Conservation (phyloP, 2,888 invertebrate genomes). For the Omphaloscelis lunosa region DNA sequence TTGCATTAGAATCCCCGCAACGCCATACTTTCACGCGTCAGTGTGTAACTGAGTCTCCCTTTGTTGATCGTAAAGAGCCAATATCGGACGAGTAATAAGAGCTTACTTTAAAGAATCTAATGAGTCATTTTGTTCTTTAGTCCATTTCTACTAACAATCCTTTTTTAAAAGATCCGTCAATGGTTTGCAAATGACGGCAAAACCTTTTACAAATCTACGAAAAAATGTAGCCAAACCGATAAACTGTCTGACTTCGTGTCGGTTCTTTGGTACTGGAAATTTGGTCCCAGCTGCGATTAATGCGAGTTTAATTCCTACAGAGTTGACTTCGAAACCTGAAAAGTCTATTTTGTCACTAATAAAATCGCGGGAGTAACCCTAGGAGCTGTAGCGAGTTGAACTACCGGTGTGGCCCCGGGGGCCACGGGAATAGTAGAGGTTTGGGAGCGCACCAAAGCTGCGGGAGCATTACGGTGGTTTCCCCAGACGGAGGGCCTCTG, state of each 20-base stretch:
- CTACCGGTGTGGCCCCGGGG: too few relatives aligned
- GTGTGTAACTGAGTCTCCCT: neutral
- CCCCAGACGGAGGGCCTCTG: too few relatives aligned
- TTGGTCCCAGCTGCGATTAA: too few relatives aligned
- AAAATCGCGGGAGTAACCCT: too few relatives aligned
- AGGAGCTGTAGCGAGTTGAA: too few relatives aligned
- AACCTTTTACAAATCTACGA: constrained; percentile 6
- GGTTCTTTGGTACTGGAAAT: neutral
- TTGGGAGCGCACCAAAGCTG: too few relatives aligned
- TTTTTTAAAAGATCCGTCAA: constrained; percentile 2
- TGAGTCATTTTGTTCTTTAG: neutral
- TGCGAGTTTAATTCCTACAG: too few relatives aligned
- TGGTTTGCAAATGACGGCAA: neutral
- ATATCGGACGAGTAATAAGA: neutral
- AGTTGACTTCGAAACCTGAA: too few relatives aligned
- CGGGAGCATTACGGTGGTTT: too few relatives aligned
- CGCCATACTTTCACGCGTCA: neutral
- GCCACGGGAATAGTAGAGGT: too few relatives aligned
- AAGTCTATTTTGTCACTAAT: too few relatives aligned
- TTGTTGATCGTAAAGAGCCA: neutral
- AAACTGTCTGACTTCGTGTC: neutral
- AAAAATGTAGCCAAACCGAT: constrained; percentile 1
- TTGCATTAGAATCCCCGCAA: neutral
- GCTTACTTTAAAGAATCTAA: neutral
- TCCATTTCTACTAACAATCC: neutral